Base-by-base conservation (phyloP, 2,888 invertebrate species). In the Orthosia gothica region DNA sequence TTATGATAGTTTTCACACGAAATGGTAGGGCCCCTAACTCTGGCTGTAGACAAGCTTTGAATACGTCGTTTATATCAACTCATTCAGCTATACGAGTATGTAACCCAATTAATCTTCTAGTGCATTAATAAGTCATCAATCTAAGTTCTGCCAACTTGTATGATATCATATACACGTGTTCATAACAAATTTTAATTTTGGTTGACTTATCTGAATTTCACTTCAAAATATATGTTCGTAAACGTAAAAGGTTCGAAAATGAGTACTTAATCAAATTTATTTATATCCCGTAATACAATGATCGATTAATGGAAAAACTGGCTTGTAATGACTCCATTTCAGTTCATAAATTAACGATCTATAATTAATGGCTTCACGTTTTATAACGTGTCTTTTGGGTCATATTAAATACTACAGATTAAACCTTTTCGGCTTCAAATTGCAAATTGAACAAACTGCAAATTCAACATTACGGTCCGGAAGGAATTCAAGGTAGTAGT, bases 161-260 rank as follows among this genome's bases (percentile, higher is more conserved):
- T 20, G 5, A 32, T 3, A 18, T 26, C 45, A 12, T n/a, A 23
- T 23, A 58, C 12, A 58, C 3, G 11, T 32, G 26, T 47, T 20
- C 26, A 45, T 15, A 59, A 69, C 50, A 18, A 45, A 59, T 59
- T 47, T 63, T 57, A 62, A 74, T 26, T 54, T 52, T 20, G 23
- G 32, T 15, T 59, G n/a, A 50, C 11, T 32, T 72, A 58, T 69
- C 11, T 69, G 23, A 50, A n/a, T 50, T 50, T 40, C 3, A 58
- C n/a, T 61, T 13, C 9, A 20, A 54, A 54, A n/a, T 32, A 32
- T 7, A 7, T 32, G 13, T 20, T 4, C 3, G 13, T 54, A 54
- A 12, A 57, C 26, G 26, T 26, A 57, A 15, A 57, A 57, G 4
- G 26, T 26, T 23, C 1, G 15, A 57, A 57, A 20, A 20, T 32